Percentiles rank a stretch among this genome's conserved stretches.
phyloP scores from a whole-genome alignment of 2,113 vertebrate species.

The Trachemys scripta region DNA sequence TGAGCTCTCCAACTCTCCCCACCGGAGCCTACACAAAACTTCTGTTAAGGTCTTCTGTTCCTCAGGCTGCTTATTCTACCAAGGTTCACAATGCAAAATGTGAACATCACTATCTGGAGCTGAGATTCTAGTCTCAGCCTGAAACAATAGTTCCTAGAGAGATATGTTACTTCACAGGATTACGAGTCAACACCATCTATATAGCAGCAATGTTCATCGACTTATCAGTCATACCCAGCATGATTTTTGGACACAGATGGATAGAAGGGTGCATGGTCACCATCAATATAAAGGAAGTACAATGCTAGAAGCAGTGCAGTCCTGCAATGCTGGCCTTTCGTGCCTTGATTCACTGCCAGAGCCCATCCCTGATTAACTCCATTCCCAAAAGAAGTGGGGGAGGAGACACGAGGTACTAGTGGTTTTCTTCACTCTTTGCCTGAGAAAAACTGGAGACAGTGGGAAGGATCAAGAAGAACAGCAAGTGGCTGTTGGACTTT shows the following conservation, averaged over 20 bases:
- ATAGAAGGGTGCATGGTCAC: background rate
- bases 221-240: no score
- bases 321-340: conserved; percentile 31
- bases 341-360: background rate
- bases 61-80: background rate
- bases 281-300: conserved; percentile 6
- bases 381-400: background rate
- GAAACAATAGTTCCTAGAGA: background rate
- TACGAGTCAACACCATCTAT: background rate
- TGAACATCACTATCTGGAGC: background rate
- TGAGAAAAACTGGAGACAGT: fast-evolving
- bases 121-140: background rate
- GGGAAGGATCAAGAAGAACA: fast-evolving
- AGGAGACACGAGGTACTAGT: background rate
- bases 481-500: fast-evolving
- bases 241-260: background rate
- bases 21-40: background rate
- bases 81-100: background rate
- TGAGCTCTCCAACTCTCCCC: background rate
- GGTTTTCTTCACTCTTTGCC: background rate
- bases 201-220: no score
- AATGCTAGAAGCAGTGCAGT: background rate
- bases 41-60: background rate
- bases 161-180: background rate
- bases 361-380: background rate